Evolutionary conservation across 2,888 invertebrate species (phyloP), one percentile per base, ranked within the genome.

Genomic region (Leptinotarsa peninsularis): DNA sequence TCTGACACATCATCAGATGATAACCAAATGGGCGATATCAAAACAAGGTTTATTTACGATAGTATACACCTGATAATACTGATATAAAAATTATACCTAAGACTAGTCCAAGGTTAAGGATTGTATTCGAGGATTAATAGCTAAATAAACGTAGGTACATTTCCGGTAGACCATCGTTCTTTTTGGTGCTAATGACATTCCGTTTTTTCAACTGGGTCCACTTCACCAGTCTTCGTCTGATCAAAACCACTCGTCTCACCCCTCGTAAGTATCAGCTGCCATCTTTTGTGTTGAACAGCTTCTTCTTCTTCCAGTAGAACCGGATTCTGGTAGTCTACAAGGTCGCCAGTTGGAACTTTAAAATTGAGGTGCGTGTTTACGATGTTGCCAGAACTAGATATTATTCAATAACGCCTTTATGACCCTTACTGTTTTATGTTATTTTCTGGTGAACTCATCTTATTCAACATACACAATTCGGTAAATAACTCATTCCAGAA

Each of bases 301-400:
- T 69, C 72, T 82, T 83, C 84, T 80, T 82, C 82, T 83, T 85
- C 86, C 84, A 83, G 86, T 84, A 84, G 85, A 85, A 87, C 87
- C 86, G 87, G 87, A 87, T 87, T 87, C 86, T 84, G 85, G 83
- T 85, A 83, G 79, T 75, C 82, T 83, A 83, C 86, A 87, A 87
- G 87, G 87, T 85, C 86, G 84, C 78, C 78, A 76, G 81, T 77
- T 80, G 81, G 80, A 78, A 75, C 82, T 82, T 75, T 81, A 81
- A 82, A 83, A 83, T 82, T 81, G 81, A 83, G 82, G 83, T 83
- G 82, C 82, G 82, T 84, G 81, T 82, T 82, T 79, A 82, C 80
- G 66, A 23, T 69, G 77, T 77, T 77, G 77, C 58, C 77, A 66
- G 49, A 52, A 33, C n/a, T 60, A 15, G 49, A n/a, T 13, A 33